Evolutionary conservation across 1,140 invertebrate genomes (phyloP).

Genomic region (Mamestra configurata): DNA sequence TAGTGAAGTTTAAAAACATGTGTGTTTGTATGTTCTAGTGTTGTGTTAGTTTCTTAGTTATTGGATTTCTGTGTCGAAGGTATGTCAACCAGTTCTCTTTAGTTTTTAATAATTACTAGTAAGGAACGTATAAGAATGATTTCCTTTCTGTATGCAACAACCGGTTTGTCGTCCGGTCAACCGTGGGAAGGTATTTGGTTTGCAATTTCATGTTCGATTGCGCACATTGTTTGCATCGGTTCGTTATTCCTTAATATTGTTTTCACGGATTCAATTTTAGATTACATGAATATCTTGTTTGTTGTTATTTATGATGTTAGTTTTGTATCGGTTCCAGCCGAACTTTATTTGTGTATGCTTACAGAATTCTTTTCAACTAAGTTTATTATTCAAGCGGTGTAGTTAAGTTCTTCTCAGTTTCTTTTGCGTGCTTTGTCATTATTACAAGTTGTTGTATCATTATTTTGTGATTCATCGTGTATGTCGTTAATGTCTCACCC

Average conservation of each 20-base stretch:
- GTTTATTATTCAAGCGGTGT: neutral
- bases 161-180: slow-evolving; percentile 81
- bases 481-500: slow-evolving; percentile 2
- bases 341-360: slow-evolving; percentile 21
- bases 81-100: slow-evolving; percentile 72
- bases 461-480: slow-evolving; percentile 11
- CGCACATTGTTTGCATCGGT: slow-evolving; percentile 49
- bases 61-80: slow-evolving; percentile 64
- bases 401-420: neutral
- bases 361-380: neutral
- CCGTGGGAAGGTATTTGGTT: slow-evolving; percentile 83
- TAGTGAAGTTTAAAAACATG: slow-evolving; percentile 73
- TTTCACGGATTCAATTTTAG: slow-evolving; percentile 27
- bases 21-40: slow-evolving; percentile 64
- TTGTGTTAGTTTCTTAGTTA: slow-evolving; percentile 56
- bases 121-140: slow-evolving; percentile 67
- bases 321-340: neutral
- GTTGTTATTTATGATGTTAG: slow-evolving; percentile 35
- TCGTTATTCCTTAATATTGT: slow-evolving; percentile 7
- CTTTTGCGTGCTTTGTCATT: slow-evolving; percentile 5
- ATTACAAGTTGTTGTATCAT: slow-evolving; percentile 26
- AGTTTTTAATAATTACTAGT: slow-evolving; percentile 74
- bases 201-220: slow-evolving; percentile 64
- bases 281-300: slow-evolving; percentile 32
- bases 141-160: slow-evolving; percentile 82